Percentiles rank a stretch among this genome's conserved stretches.
Conservation (phyloP, 2,888 invertebrate genomes). For the Macrosiphum euphorbiae region DNA sequence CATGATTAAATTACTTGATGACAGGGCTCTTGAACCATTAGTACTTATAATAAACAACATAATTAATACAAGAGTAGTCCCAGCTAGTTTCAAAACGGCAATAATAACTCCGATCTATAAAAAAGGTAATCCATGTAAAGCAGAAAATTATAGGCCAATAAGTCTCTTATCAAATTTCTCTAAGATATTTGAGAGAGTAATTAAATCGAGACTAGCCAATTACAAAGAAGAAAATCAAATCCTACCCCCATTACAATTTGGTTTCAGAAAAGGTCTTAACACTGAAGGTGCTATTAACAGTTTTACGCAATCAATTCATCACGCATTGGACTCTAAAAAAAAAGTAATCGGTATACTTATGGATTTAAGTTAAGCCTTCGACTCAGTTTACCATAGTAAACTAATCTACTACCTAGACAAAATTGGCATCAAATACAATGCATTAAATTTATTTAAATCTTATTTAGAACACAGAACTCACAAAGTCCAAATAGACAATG, state of each 20-base stretch:
- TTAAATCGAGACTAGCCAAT: neutral
- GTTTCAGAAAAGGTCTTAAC: no score
- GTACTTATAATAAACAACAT: neutral
- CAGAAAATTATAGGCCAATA: neutral
- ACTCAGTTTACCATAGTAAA: neutral
- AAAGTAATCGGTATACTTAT: neutral
- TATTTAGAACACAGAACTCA: neutral
- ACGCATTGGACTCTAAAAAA: neutral
- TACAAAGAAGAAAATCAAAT: neutral
- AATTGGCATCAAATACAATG: neutral
- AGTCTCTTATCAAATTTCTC: neutral
- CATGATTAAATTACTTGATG: slow-evolving; percentile 2
- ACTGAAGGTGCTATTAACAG: neutral
- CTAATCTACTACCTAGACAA: neutral
- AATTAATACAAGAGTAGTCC: neutral
- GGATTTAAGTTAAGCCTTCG: neutral
- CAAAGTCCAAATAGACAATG: neutral
- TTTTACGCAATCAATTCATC: neutral
- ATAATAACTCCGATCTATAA: neutral
- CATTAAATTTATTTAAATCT: neutral
- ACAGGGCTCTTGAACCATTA: neutral
- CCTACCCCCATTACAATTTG: neutral
- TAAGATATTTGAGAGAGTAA: neutral
- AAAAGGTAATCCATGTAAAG: neutral
- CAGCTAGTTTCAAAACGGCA: neutral